Evolutionary conservation across 2,888 invertebrate species (phyloP).

Genomic region (Periphyllus acericola): DNA sequence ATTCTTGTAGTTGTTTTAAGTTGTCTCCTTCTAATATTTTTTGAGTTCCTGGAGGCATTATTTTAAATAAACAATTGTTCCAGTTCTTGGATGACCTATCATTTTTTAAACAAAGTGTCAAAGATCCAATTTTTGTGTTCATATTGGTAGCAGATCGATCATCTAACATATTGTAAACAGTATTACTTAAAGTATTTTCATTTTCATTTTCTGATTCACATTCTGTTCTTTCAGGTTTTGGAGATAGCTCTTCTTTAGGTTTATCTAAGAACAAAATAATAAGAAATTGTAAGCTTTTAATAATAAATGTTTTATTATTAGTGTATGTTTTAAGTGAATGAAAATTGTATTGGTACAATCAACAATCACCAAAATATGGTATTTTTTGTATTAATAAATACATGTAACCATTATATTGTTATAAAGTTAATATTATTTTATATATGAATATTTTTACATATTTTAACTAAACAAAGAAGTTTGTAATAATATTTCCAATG

Average conservation of each 20-base stretch:
- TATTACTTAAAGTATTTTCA: slow-evolving; percentile 49
- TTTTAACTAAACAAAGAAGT: no score
- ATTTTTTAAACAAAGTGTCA: slow-evolving; percentile 31
- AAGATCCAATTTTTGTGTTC: slow-evolving; percentile 53
- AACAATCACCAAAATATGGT: no score
- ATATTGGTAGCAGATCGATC: slow-evolving; percentile 6
- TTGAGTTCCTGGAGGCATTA: slow-evolving; percentile 45
- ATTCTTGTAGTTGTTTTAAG: slow-evolving; percentile 32
- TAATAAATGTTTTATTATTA: background rate
- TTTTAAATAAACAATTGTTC: slow-evolving; percentile 48
- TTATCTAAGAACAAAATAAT: slow-evolving; percentile 45
- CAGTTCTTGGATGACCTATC: slow-evolving; percentile 40
- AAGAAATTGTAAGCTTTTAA: background rate
- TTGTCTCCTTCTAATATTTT: slow-evolving; percentile 54
- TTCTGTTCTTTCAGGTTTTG: slow-evolving; percentile 2
- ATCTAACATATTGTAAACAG: slow-evolving; percentile 34
- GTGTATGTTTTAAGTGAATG: background rate
- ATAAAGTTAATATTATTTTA: no score
- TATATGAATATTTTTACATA: no score
- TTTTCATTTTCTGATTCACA: slow-evolving; percentile 51
- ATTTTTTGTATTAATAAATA: background rate
- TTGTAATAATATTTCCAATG: no score
- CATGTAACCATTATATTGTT: no score
- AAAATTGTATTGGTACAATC: background rate
- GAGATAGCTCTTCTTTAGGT: slow-evolving; percentile 32